Conservation (phyloP, 1,140 invertebrate genomes). For the Hermatobates lingyangjiaoensis region DNA sequence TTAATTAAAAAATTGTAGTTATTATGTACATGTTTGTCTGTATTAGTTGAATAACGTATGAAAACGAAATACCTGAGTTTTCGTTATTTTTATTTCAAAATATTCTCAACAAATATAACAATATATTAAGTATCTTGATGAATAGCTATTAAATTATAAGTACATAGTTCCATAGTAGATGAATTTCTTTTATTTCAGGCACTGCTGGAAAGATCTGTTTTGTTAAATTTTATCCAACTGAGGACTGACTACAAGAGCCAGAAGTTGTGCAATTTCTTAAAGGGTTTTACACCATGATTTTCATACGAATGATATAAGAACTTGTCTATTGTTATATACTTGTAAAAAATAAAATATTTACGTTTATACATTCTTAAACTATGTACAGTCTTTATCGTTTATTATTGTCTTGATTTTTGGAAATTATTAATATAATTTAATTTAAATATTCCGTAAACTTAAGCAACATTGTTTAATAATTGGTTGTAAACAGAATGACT, state of each 20-base stretch:
- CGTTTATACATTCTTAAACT: no score
- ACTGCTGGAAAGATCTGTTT: constrained; percentile 63
- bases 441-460: no score
- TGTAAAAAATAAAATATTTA: no score
- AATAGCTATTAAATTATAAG: neutral
- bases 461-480: no score
- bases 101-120: neutral
- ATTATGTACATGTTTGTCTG: no score
- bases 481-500: no score
- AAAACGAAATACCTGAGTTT: neutral
- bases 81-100: neutral
- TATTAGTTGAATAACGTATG: neutral
- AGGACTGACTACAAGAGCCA: constrained; percentile 79
- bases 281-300: constrained; percentile 24
- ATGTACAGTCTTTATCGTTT: no score
- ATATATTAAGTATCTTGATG: neutral
- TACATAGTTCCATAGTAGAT: neutral
- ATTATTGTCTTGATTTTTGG: no score
- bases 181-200: constrained; percentile 39
- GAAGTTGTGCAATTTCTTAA: constrained; percentile 47
- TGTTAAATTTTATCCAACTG: constrained; percentile 83
- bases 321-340: no score
- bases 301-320: no score
- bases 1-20: no score
- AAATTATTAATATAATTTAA: no score